Conservation (phyloP, 1,140 invertebrate genomes). For the Drosophila teissieri region DNA sequence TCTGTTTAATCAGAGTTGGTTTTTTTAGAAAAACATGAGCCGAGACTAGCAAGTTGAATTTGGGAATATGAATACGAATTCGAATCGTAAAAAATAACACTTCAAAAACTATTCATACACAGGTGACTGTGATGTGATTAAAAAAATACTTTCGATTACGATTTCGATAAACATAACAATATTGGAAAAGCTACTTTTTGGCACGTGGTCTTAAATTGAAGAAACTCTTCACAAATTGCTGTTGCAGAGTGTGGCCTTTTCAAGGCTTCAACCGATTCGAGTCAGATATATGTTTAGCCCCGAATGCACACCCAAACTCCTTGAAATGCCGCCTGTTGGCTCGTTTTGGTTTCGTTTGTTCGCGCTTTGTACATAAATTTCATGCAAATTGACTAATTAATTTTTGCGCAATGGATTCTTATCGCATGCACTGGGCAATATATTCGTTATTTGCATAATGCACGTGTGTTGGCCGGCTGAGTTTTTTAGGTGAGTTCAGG, state of each 20-base stretch:
- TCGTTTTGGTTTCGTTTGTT: constrained; percentile 72
- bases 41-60: too few species aligned
- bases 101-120: too few species aligned
- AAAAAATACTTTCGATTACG: too few species aligned
- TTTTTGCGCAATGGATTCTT: constrained; percentile 80
- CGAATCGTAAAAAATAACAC: too few species aligned
- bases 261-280: background rate
- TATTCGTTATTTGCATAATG: constrained; percentile 69
- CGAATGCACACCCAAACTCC: background rate
- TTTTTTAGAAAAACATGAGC: too few species aligned
- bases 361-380: constrained; percentile 83
- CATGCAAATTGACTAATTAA: constrained; percentile 83
- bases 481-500: constrained; percentile 5
- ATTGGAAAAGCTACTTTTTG: background rate
- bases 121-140: too few species aligned
- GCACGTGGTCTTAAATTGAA: too few species aligned
- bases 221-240: background rate
- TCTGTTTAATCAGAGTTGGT: too few species aligned
- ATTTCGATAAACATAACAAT: too few species aligned
- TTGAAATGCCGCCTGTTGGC: background rate
- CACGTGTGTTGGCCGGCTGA: constrained; percentile 28
- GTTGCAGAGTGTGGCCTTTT: background rate
- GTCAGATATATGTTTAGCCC: constrained; percentile 24
- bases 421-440: constrained; percentile 69
- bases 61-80: too few species aligned